These are phyloP conservation scores for rat (Rattus norvegicus) DNA, from an alignment of 2,113 vertebrate genomes.

Conservation along the genomic window DNA sequence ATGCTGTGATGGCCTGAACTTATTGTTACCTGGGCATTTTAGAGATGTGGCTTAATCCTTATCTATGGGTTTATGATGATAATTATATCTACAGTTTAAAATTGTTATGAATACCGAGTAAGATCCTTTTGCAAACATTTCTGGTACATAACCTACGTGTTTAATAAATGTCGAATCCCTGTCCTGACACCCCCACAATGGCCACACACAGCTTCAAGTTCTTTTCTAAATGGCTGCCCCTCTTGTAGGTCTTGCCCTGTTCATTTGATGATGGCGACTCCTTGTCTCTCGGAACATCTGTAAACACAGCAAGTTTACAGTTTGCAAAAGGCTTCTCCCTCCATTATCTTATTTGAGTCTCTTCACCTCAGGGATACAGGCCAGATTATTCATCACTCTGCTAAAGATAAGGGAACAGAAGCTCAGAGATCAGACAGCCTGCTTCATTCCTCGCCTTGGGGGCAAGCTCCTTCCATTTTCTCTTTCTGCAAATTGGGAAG, in stretches of 20 bases:
- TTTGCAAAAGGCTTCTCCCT: conserved; percentile 52
- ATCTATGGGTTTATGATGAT: neutral
- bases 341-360: conserved; percentile 50
- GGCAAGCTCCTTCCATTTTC: neutral
- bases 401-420: neutral
- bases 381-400: neutral
- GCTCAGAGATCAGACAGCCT: neutral
- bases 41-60: neutral
- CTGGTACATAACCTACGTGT: neutral
- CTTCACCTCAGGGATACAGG: neutral
- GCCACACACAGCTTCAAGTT: neutral
- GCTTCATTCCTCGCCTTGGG: neutral
- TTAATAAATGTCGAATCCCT: neutral
- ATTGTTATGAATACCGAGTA: neutral
- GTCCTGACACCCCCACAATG: neutral
- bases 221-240: conserved; percentile 3
- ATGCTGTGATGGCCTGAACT: neutral
- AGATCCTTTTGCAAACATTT: neutral
- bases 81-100: neutral
- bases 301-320: conserved; percentile 31
- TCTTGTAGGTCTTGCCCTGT: conserved; percentile 17
- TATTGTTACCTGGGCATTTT: neutral
- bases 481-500: neutral
- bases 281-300: conserved; percentile 63
- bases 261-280: conserved; percentile 17